Evolutionary conservation across 2,113 vertebrate species (phyloP), one percentile per base, ranked within the genome.

Genomic region (Zosterops pallidus): DNA sequence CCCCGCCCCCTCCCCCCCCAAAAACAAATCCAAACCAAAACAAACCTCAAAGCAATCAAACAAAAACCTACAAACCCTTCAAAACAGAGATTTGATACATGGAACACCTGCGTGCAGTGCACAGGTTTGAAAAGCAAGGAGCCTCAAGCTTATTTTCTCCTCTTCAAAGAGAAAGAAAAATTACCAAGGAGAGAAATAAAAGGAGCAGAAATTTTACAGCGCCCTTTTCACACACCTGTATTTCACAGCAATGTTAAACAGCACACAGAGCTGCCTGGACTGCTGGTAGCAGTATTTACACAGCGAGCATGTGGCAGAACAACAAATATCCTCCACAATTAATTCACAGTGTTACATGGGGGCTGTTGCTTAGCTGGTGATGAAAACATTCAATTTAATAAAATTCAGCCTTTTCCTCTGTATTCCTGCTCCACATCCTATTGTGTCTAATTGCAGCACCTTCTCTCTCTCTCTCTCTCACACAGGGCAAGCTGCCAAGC

Each of bases 381-480:
- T 90, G 59, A 91, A 93, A 96, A 92, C 69, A 91, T 91, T 89
- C 63, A 85, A 90, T 95, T 92, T 90, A 83, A 96, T 90, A 81
- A 84, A 92, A 92, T 72, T 11, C 69, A 78, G 90, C 37, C 70
- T 78, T 87, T 89, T 53, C 24, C 71, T 71, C 72, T 82, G n/a
- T 70, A 25, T 75, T 91, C 67, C 70, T n/a, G 39, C 64, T 82
- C 62, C 60, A 60, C 77, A 14, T 86, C 55, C 50, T 44, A 76
- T 70, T 92, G 92, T 83, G 74, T 83, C 35, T 81, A 92, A 96
- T 89, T 91, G 94, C 65, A 87, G 80, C 60, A 91, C 80, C 89
- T 92, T 83, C 41, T 44, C 83, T 55, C 76, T 71, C 67, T 11
- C 44, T 37, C 37, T 83, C 41, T 44, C 83, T 1, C 68, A 2